Base-by-base conservation (phyloP, 2,113 vertebrate species). In the Nycticryphes semicollaris region DNA sequence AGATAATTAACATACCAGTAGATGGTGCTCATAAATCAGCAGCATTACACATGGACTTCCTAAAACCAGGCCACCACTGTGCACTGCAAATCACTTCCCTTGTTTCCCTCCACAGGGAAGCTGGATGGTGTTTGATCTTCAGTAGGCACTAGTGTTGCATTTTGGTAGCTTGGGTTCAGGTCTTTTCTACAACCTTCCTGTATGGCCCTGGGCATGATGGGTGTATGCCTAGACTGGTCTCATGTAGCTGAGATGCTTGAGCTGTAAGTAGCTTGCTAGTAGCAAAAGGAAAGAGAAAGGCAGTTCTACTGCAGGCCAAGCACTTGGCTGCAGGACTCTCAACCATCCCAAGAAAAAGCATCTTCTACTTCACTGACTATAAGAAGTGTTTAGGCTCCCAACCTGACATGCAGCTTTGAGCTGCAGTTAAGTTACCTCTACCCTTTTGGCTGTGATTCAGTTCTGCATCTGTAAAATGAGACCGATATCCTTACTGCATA, bases 341-440 rank as follows among this genome's bases (percentile, higher is more conserved):
- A 25, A 4, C 21, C 19, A 6, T 7, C 8, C 37, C 16, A 39
- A n/a, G 45, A 39, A 86, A 19, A 50, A 85, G 9, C 14, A 12
- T 45, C 10, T 10, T 48, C 27, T n/a, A 5, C 20, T 20, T 30
- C 3, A 1, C 3, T 27, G 43, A 39, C 21, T 5, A 0, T 11
- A 7, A 30, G 62, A 56, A 41, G n/a, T 6, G 19, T 23, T 60
- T 60, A 28, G 39, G 24, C 31, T 84, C 22, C 56, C 39, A 64
- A 8, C 4, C 51, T 62, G 57, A 37, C 6, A 3, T 12, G 43
- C 37, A n/a, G 22, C 60, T 73, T 73, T 0, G 1, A 64, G 72
- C 41, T 47, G 14, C n/a, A 17, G 20, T 7, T 37, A 19, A 23
- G 14, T 43, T 21, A 30, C 10, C 39, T 66, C 33, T 39, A 4